phyloP scores from a whole-genome alignment of 2,888 invertebrate species.

The Eurois occulta region DNA sequence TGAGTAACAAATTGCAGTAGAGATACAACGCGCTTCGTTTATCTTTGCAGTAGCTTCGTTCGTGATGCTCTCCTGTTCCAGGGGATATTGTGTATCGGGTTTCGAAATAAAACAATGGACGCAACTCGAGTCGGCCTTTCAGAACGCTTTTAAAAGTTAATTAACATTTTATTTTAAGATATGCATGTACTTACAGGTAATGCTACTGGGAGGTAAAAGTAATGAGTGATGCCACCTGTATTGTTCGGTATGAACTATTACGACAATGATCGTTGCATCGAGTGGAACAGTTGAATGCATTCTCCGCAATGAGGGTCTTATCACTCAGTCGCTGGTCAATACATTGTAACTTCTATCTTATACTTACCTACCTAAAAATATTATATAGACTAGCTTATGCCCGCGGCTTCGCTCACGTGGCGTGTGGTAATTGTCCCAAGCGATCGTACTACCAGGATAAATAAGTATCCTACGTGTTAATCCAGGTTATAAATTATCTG shows the following conservation, averaged over 20 bases:
- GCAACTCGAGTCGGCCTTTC: conserved; percentile 55
- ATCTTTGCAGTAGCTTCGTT: conserved; percentile 70
- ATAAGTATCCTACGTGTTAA: too few relatives aligned
- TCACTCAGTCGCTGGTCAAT: not conserved
- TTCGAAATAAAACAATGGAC: conserved; percentile 59
- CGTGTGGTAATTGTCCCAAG: too few relatives aligned
- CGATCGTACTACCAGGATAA: too few relatives aligned
- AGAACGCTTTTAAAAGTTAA: conserved; percentile 55
- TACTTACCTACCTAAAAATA: not conserved
- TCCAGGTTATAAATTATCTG: too few relatives aligned
- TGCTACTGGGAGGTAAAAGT: conserved; percentile 15
- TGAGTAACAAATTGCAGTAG: conserved; percentile 80
- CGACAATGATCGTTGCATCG: conserved; percentile 28
- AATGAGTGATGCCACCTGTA: conserved; percentile 38
- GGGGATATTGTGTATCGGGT: conserved; percentile 58
- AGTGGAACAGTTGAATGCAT: conserved; percentile 22
- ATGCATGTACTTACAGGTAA: not conserved
- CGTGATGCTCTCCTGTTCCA: conserved; percentile 64
- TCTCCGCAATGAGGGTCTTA: conserved; percentile 10
- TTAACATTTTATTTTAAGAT: conserved; percentile 51
- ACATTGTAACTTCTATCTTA: not conserved
- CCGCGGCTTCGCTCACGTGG: too few relatives aligned
- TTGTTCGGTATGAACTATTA: conserved; percentile 11
- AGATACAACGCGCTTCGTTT: conserved; percentile 70
- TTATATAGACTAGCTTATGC: too few relatives aligned